Evolutionary conservation across 1,140 invertebrate species (phyloP), one percentile per base, ranked within the genome.

Genomic region (Dufourea novaeangliae): DNA sequence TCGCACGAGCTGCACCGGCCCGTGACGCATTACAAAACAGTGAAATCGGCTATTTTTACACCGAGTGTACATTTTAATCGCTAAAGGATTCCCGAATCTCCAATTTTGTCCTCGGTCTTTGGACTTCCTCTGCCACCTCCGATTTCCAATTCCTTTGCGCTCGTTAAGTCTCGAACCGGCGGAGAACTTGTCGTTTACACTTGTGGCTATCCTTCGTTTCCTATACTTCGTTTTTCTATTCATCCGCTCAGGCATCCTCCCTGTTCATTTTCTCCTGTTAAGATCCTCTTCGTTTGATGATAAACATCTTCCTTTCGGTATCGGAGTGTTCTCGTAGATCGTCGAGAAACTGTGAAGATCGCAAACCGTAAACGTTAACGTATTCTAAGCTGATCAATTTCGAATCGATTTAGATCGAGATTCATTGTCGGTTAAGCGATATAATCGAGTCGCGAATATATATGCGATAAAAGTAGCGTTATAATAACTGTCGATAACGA

Each of bases 21-120:
- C 41, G 20, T 50, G 14, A 46, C 44, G 41, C 71, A 82, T 85
- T 79, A 50, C 68, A n/a, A 80, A 84, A 70, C 57, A 46, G n/a
- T 29, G 27, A 46, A 75, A 73, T 84, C 74, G 37, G 17, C 17
- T 62, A 62, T 46, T 75, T 74, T 76, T 56, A 29, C 66, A 63
- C 62, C 54, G 17, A 39, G 27, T 41, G 46, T 57, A 69, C 50
- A 66, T 82, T 67, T 69, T 41, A 34, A 69, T 66, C 22, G 41
- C 20, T 25, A 50, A 41, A 52, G 44, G 25, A 20, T 41, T 6
- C 14, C n/a, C 41, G 12, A 44, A 14, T 37, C 11, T 12, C 12
- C 11, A 11, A 20, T 29, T n/a, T 32, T 12, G 17, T 7, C 20
- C 32, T 54, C 46, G 8, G 17, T 14, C 11, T 27, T 70, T n/a